phyloP scores from a whole-genome alignment of 2,113 vertebrate genomes.

The Monopterus albus region DNA sequence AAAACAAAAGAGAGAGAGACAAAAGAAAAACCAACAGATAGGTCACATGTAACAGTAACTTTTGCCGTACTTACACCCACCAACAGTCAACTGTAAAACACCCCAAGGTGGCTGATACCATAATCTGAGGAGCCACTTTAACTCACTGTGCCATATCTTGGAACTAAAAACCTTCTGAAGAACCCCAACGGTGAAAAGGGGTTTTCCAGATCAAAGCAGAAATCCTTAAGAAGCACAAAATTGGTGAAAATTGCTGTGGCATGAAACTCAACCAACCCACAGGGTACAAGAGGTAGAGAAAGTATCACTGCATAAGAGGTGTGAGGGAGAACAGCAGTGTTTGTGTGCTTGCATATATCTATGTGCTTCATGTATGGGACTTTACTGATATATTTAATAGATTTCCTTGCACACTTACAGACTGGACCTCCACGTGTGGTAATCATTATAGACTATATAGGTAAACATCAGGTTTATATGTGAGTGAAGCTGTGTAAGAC shows the following conservation, averaged over 20 bases:
- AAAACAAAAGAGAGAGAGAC: no score
- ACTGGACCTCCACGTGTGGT: background rate
- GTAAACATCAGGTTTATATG: background rate
- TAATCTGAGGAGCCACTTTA: constrained; percentile 1
- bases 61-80: background rate
- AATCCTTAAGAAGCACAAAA: constrained; percentile 34
- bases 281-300: background rate
- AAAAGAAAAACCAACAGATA: background rate
- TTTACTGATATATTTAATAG: background rate
- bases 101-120: background rate
- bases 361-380: background rate
- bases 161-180: constrained; percentile 11
- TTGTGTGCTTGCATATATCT: background rate
- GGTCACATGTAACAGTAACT: background rate
- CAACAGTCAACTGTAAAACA: background rate
- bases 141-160: background rate
- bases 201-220: constrained; percentile 44
- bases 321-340: background rate
- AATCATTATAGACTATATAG: no score
- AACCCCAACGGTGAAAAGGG: constrained; percentile 6
- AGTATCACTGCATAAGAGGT: background rate
- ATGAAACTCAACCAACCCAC: constrained; percentile 73
- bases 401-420: background rate
- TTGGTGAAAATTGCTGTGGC: constrained; percentile 34
- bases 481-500: background rate